phyloP scores from a whole-genome alignment of 2,797 vertebrate species.

The Propithecus perrieri region DNA sequence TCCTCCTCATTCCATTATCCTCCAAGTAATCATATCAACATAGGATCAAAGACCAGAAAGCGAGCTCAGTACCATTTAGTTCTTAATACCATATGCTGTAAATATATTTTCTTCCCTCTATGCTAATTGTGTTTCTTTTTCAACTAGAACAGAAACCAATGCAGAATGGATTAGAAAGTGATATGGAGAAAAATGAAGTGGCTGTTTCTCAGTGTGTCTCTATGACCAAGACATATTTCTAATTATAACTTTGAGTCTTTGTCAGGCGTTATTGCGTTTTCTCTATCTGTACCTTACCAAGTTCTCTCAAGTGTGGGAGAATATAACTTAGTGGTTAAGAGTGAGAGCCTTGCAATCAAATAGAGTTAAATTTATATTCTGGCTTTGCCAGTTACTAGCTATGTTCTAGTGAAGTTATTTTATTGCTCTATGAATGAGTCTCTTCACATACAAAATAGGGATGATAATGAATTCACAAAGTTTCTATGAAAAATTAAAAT shows the following conservation, averaged over 20 bases:
- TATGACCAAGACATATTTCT: not conserved
- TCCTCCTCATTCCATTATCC: not conserved
- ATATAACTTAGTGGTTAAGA: not conserved
- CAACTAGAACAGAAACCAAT: not conserved
- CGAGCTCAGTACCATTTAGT: not conserved
- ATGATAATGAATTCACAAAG: not conserved
- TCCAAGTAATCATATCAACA: not conserved
- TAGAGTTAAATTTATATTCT: not conserved
- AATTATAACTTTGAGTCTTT: not conserved
- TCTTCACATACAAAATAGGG: not conserved
- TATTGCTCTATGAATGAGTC: not conserved
- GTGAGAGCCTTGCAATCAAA: not conserved
- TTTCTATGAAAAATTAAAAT: not conserved
- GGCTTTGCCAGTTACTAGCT: not conserved
- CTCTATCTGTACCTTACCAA: not conserved
- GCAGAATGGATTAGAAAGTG: not conserved
- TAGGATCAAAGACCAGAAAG: slow-evolving; percentile 15
- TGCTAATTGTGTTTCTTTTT: not conserved
- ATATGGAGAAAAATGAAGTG: not conserved
- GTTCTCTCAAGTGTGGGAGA: not conserved
- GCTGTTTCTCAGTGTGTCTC: not conserved
- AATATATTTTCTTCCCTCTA: not conserved
- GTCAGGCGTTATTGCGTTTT: not conserved
- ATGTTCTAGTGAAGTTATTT: not conserved
- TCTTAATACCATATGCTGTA: not conserved